Evolutionary conservation across 2,113 vertebrate genomes (phyloP).

Genomic region (Anhinga rufa): DNA sequence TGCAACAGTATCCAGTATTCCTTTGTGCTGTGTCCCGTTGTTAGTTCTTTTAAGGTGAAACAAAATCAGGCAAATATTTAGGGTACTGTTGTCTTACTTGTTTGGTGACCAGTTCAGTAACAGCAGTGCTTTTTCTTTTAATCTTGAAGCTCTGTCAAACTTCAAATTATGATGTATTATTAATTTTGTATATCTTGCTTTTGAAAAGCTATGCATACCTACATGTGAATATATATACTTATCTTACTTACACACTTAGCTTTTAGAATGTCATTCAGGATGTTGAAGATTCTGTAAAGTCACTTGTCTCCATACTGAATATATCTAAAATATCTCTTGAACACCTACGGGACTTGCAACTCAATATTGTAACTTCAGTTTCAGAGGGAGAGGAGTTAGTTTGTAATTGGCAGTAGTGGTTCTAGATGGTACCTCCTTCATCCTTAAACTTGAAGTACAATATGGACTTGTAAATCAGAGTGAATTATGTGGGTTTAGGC

Average conservation of each 20-base stretch:
- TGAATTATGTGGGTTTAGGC: background rate
- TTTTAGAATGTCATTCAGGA: background rate
- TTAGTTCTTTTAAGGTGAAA: background rate
- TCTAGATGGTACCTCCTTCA: background rate
- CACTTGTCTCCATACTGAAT: background rate
- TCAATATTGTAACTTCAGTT: background rate
- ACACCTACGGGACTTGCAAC: background rate
- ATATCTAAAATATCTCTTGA: background rate
- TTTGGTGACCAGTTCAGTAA: background rate
- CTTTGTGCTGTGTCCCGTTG: background rate
- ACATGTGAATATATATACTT: background rate
- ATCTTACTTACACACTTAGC: background rate
- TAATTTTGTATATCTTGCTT: background rate
- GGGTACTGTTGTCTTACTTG: background rate
- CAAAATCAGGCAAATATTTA: background rate
- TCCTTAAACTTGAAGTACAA: background rate
- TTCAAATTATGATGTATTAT: background rate
- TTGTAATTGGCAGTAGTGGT: background rate
- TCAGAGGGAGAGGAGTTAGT: background rate
- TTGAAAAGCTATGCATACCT: background rate
- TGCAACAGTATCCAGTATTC: background rate
- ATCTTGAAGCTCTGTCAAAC: background rate
- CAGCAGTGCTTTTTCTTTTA: background rate
- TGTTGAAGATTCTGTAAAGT: background rate
- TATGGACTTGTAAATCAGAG: background rate